A percentile compares a stretch with the other conserved stretches of the same genome.
Conservation (phyloP, 1,140 invertebrate genomes). For the Reticulitermes speratus region DNA sequence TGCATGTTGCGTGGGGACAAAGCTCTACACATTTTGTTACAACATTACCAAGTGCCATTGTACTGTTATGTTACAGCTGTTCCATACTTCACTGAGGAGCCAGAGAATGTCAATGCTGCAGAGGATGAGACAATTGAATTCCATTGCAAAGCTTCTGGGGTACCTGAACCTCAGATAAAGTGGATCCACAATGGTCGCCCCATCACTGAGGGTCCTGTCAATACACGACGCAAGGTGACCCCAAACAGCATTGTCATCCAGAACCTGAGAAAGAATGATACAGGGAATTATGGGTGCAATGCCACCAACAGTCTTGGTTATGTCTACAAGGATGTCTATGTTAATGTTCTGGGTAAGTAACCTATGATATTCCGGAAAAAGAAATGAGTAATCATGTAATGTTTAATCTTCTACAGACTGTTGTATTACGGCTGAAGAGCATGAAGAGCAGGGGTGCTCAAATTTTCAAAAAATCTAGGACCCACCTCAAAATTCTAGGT, state of each 20-base stretch:
- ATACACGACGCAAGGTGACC: constrained; percentile 62
- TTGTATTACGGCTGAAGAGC: too few species aligned
- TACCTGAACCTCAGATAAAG: constrained; percentile 85
- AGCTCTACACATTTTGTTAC: too few species aligned
- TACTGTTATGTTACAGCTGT: constrained; percentile 50
- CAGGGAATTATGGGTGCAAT: constrained; percentile 98
- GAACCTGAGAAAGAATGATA: constrained; percentile 83
- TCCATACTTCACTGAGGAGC: constrained; percentile 92
- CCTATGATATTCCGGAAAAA: constrained; percentile 13
- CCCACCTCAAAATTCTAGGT: too few species aligned
- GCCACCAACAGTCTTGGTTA: constrained; percentile 97
- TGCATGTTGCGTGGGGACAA: too few species aligned
- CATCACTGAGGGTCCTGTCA: constrained; percentile 71
- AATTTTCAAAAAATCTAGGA: too few species aligned
- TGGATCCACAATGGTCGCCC: constrained; percentile 97
- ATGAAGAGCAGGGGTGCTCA: too few species aligned
- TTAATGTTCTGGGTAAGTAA: constrained; percentile 86
- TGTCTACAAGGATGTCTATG: constrained; percentile 95
- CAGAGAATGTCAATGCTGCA: constrained; percentile 82
- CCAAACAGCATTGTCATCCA: constrained; percentile 78
- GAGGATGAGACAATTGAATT: constrained; percentile 90
- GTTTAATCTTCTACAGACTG: too few species aligned
- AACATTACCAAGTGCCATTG: too few species aligned
- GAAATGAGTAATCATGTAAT: too few species aligned
- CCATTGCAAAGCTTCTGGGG: constrained; percentile 82